Evolutionary conservation across 2,888 invertebrate genomes (phyloP).

Genomic region (Netelia inedita): DNA sequence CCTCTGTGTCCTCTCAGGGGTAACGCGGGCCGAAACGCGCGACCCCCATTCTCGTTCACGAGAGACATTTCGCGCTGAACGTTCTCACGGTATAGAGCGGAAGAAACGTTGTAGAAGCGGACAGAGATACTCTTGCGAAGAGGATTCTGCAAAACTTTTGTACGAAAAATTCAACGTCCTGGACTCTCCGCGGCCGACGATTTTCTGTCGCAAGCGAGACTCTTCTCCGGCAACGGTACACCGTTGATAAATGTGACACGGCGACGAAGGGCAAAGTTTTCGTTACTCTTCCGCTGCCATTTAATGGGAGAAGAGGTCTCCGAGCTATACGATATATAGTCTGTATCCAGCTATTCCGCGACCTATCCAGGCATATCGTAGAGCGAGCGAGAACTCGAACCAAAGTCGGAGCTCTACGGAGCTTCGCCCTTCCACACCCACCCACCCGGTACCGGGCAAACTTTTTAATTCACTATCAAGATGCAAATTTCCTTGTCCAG

Average conservation of each 20-base stretch:
- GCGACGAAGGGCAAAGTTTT: conserved; percentile 72
- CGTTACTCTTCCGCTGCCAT: conserved; percentile 70
- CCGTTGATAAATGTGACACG: conserved; percentile 76
- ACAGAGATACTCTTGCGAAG: conserved; percentile 9
- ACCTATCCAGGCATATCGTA: conserved; percentile 55
- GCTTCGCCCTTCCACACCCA: conserved; percentile 7
- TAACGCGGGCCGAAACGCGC: conserved; percentile 3
- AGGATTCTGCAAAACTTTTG: conserved; percentile 61
- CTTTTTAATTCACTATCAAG: conserved; percentile 82
- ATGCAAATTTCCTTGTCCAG: conserved; percentile 80
- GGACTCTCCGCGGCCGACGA: conserved; percentile 59
- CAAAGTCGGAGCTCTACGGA: conserved; percentile 25
- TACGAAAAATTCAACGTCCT: conserved; percentile 56
- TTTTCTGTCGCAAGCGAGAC: conserved; percentile 66
- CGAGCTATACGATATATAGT: conserved; percentile 16
- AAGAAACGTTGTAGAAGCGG: conserved; percentile 5
- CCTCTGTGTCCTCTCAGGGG: background rate
- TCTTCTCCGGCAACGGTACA: conserved; percentile 40
- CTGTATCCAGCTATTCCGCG: conserved; percentile 27
- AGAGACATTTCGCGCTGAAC: background rate
- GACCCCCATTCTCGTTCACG: background rate
- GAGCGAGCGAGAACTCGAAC: conserved; percentile 39
- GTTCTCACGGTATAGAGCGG: background rate
- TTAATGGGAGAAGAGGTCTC: conserved; percentile 63
- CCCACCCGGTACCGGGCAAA: conserved; percentile 71